A percentile compares a stretch with the other conserved stretches of the same genome.
phyloP scores from a whole-genome alignment of 2,888 invertebrate species.

The Zaprionus obscuricornis region DNA sequence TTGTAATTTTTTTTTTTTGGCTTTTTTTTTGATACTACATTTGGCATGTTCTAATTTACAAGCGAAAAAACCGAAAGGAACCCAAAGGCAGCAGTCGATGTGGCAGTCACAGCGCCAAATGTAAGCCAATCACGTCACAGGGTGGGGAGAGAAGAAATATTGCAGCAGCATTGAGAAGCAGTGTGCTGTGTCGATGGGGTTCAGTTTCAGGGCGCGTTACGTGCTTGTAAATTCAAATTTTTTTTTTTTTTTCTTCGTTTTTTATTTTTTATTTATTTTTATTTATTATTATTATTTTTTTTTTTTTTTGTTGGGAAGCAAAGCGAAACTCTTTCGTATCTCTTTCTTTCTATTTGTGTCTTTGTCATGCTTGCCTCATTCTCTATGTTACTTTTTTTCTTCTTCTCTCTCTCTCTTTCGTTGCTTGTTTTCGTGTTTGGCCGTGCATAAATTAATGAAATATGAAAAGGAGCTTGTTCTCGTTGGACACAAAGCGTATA shows the following conservation, averaged over 20 bases:
- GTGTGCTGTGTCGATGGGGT: not conserved
- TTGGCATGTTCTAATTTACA: slow-evolving; percentile 81
- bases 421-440: slow-evolving; percentile 64
- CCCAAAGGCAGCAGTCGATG: slow-evolving; percentile 44
- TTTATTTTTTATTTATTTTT: slow-evolving; percentile 40
- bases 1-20: slow-evolving; percentile 26
- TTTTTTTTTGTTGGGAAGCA: not conserved
- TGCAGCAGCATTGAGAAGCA: not conserved
- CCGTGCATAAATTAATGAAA: slow-evolving; percentile 82
- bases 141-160: no score
- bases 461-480: slow-evolving; percentile 74
- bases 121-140: slow-evolving; percentile 74
- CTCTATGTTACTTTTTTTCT: slow-evolving; percentile 22
- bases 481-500: slow-evolving; percentile 8
- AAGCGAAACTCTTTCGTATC: slow-evolving; percentile 29
- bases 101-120: no score
- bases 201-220: slow-evolving; percentile 58
- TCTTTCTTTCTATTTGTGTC: no score
- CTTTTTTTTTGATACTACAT: slow-evolving; percentile 33
- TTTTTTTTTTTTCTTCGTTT: slow-evolving; percentile 31
- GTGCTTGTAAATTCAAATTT: slow-evolving; percentile 80
- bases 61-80: slow-evolving; percentile 52
- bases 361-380: slow-evolving; percentile 7
- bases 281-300: slow-evolving; percentile 5
- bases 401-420: slow-evolving; percentile 1